Conservation (phyloP, 2,888 invertebrate genomes). For the Microctonus brassicae region DNA sequence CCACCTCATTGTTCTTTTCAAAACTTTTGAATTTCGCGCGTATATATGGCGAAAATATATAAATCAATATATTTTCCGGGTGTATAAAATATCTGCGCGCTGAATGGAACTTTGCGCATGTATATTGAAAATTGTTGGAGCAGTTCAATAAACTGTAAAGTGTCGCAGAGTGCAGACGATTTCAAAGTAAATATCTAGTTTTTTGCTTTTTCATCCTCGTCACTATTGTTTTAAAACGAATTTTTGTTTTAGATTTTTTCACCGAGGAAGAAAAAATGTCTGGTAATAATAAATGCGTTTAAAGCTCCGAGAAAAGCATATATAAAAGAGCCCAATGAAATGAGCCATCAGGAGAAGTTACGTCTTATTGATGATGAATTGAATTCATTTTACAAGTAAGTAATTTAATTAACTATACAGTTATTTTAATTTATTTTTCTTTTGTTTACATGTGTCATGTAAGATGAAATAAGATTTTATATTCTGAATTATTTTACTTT, state of each 20-base stretch:
- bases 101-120: not conserved
- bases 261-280: slow-evolving; percentile 55
- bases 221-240: no score
- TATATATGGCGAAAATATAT: not conserved
- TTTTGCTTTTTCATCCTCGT: no score
- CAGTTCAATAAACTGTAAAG: not conserved
- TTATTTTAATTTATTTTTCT: not conserved
- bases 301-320: slow-evolving; percentile 62
- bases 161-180: not conserved
- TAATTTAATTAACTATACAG: not conserved
- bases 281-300: slow-evolving; percentile 60
- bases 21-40: not conserved
- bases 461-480: no score
- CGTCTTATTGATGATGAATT: slow-evolving; percentile 66
- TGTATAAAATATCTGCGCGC: not conserved
- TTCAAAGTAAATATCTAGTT: no score
- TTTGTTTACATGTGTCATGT: not conserved
- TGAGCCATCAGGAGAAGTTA: slow-evolving; percentile 66
- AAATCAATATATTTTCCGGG: no score
- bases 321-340: slow-evolving; percentile 65
- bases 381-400: slow-evolving; percentile 67
- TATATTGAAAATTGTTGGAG: not conserved
- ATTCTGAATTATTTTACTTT: not conserved
- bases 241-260: no score
- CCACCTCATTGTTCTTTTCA: no score